Evolutionary conservation across 1,140 invertebrate genomes (phyloP).

Genomic region (Aphidius ervi): DNA sequence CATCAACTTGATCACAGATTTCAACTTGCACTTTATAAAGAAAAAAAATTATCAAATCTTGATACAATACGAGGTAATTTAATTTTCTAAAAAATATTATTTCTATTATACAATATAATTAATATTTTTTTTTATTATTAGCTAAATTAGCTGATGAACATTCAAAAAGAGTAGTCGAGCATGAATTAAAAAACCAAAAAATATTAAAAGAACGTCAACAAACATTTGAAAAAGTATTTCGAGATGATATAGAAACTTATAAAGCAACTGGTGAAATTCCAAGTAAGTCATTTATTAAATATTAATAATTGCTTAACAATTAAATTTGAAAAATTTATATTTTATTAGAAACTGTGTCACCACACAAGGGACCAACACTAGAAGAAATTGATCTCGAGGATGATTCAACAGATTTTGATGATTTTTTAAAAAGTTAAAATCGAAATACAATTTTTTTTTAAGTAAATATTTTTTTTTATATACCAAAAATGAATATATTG

Average conservation of each 20-base stretch:
- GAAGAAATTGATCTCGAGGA: conserved; percentile 57
- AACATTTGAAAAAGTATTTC: conserved; percentile 66
- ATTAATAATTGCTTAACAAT: not conserved
- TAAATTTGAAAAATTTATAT: conserved; percentile 12
- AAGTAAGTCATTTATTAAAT: conserved; percentile 48
- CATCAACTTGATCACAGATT: conserved; percentile 61
- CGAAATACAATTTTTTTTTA: not conserved
- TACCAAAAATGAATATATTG: no score
- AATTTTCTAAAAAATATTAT: not conserved
- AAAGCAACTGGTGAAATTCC: conserved; percentile 61
- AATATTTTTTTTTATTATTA: conserved; percentile 34
- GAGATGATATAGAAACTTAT: conserved; percentile 62
- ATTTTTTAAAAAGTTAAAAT: conserved; percentile 53
- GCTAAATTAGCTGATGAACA: conserved; percentile 59
- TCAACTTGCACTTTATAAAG: conserved; percentile 62
- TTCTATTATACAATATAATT: not conserved
- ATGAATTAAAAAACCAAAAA: conserved; percentile 56
- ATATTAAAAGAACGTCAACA: conserved; percentile 62
- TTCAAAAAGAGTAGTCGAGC: conserved; percentile 54
- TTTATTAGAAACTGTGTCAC: conserved; percentile 38
- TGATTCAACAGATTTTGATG: conserved; percentile 54
- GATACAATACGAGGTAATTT: conserved; percentile 39
- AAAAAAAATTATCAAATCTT: conserved; percentile 60
- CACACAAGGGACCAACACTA: conserved; percentile 44
- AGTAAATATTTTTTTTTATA: no score